A percentile compares a stretch with the other conserved stretches of the same genome.
phyloP scores from a whole-genome alignment of 2,888 invertebrate species.

The Shargacucullia verbasci region DNA sequence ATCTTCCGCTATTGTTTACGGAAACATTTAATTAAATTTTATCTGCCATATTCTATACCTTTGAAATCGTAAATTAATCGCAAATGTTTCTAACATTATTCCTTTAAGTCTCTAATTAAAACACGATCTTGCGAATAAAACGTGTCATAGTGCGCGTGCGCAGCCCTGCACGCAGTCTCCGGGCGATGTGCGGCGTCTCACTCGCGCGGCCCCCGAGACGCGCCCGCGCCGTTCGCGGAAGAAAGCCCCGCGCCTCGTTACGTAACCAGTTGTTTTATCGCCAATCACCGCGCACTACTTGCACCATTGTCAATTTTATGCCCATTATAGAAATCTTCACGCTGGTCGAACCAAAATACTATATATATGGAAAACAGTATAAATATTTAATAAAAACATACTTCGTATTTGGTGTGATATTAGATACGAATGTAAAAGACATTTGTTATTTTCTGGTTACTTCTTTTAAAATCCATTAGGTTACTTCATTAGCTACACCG shows the following conservation, averaged over 20 bases:
- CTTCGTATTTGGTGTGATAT: no score
- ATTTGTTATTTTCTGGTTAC: no score
- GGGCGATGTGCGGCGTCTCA: conserved; percentile 56
- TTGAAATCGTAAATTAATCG: no score
- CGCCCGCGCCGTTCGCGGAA: conserved; percentile 77
- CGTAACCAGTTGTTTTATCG: conserved; percentile 78
- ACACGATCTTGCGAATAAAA: no score
- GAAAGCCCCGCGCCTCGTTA: conserved; percentile 77
- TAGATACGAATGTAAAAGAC: no score
- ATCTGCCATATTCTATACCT: no score
- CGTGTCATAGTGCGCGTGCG: neutral
- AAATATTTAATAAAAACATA: neutral
- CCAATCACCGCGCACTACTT: conserved; percentile 62
- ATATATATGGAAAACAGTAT: neutral
- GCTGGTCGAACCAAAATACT: conserved; percentile 2
- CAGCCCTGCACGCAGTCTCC: conserved; percentile 71
- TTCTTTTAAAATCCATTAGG: no score
- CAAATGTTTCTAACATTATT: no score
- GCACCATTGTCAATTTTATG: conserved; percentile 63
- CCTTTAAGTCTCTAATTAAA: no score
- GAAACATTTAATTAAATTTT: no score
- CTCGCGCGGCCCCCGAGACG: conserved; percentile 61
- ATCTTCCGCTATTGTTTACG: no score
- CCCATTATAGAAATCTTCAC: conserved; percentile 36
- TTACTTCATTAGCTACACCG: no score